Base-by-base conservation (phyloP, 2,113 vertebrate species). In the Scatophagus argus region DNA sequence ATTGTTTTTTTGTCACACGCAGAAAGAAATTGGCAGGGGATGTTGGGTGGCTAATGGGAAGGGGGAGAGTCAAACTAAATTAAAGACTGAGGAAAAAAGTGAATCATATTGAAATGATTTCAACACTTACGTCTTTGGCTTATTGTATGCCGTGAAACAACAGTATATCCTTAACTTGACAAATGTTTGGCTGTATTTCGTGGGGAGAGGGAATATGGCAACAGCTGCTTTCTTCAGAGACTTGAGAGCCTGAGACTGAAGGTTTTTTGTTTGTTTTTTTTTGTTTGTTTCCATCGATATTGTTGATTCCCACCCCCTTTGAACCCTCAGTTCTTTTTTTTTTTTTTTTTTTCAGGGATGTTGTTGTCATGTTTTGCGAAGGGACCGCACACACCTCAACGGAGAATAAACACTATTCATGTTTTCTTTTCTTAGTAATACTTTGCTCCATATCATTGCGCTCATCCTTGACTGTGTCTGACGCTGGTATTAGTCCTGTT, bases 331-430 rank as follows among this genome's bases (percentile, higher is more conserved):
- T 76, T 88, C 84, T 79, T 74, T 76, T n/a, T 76, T 88, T 83
- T 79, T 74, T 76, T n/a, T n/a, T n/a, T n/a, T n/a, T n/a, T 91
- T 93, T 93, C 93, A 93, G 93, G 93, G 93, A 93, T 88, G 91
- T 89, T 66, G 77, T 87, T 38, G 70, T 88, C 81, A 46, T 75
- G 74, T 65, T 81, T 83, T 82, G 85, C 73, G 74, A 92, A 90
- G 88, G 88, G 89, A 91, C 91, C 82, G 86, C 88, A 23, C 69
- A 90, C 87, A 92, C 92, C 90, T 93, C 90, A 93, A 77, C 9
- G 81, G 84, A 91, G 82, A 90, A 85, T 88, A 84, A 87, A 91
- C 91, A 89, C 84, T 91, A 84, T 79, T 89, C 79, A 77, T 88
- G 70, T 91, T 88, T 92, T 85, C 65, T 84, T 89, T 82, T 75